Base-by-base conservation (phyloP, 2,797 vertebrate genomes). In the Xenops minutus region DNA sequence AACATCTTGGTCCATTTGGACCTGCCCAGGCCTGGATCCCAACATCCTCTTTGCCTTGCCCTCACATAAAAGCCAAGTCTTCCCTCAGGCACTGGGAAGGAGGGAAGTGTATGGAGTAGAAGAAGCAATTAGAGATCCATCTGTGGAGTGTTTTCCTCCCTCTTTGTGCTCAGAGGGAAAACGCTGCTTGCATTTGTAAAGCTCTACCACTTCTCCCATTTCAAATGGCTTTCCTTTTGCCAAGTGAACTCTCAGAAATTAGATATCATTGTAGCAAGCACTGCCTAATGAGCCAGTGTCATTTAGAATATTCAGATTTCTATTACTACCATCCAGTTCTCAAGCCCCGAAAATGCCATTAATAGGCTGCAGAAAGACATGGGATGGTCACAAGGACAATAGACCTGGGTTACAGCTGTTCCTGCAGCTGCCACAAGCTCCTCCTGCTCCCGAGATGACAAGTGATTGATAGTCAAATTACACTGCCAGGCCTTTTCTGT, bases 391-490 rank as follows among this genome's bases (percentile, higher is more conserved):
- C 78, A 48, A 34, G 96, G 92, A 97, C 96, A 97, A 97, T 95
- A 94, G 94, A 52, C 69, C 61, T 67, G 82, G 94, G 91, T 95
- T 95, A 93, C 97, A 96, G 97, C 96, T 97, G 95, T 97, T 97
- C 97, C 94, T 97, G 97, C 97, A 97, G 97, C 97, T 98, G 97
- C 96, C 94, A 92, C 86, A 92, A 95, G 95, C 97, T 95, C 92
- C 95, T 75, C 89, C 77, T 91, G 92, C 94, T 85, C 92, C 96
- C 37, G 93, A 36, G 83, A 69, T 87, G 96, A 73, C 89, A 96
- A 96, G 97, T 97, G 98, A 98, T 97, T 97, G 98, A 98, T 96
- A 95, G 96, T 90, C 95, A 98, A 96, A 97, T 96, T 86, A 84
- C 93, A 63, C 51, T 96, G 96, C 98, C 97, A 96, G 97, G 97